phyloP scores from a whole-genome alignment of 2,888 invertebrate genomes.

The Saturnia pavonia region DNA sequence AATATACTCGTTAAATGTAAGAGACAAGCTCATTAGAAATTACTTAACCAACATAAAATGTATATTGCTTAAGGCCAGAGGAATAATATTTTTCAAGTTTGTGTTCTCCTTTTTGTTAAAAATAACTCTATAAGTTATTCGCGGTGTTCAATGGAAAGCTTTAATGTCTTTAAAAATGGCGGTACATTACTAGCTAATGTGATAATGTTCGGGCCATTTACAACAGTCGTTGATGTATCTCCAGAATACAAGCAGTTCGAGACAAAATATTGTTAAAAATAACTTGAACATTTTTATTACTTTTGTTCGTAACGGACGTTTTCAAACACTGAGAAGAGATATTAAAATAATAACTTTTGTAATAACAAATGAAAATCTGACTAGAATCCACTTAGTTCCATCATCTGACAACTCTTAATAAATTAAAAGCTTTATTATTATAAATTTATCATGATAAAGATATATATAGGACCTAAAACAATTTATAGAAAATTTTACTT shows the following conservation, averaged over 20 bases:
- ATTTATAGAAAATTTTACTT: not conserved
- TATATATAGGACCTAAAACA: not conserved
- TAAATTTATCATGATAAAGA: not conserved
- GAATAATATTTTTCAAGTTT: no score
- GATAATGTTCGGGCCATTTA: not conserved
- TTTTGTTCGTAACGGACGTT: not conserved
- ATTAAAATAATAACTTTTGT: not conserved
- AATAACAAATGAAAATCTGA: not conserved
- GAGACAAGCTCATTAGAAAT: no score
- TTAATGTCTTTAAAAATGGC: not conserved
- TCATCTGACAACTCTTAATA: not conserved
- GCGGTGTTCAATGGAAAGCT: not conserved
- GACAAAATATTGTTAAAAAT: not conserved
- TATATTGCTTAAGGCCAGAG: no score
- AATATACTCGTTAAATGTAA: no score
- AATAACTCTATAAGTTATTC: not conserved
- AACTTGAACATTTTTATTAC: not conserved
- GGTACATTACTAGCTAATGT: not conserved
- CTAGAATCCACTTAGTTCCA: not conserved
- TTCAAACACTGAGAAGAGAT: not conserved
- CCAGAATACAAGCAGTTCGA: not conserved
- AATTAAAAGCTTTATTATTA: not conserved
- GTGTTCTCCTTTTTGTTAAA: no score
- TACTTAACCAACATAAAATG: no score
- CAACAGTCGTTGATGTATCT: not conserved